Evolutionary conservation across 1,140 invertebrate genomes (phyloP).

Genomic region (Dreissena rostriformis): DNA sequence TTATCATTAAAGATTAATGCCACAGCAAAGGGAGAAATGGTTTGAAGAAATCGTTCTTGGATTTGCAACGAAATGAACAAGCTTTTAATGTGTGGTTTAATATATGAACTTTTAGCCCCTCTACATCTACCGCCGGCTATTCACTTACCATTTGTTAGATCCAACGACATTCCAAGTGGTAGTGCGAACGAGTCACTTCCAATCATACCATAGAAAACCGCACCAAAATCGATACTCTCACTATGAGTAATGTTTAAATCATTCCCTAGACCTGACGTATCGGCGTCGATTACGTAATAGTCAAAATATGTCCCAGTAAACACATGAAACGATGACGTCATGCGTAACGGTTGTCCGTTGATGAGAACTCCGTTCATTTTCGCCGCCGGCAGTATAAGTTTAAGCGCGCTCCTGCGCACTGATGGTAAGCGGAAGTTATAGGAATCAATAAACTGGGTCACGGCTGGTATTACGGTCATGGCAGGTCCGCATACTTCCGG

Average conservation of each 20-base stretch:
- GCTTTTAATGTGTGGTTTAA: no score
- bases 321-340: neutral
- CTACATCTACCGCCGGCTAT: no score
- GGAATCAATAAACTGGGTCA: conserved; percentile 4
- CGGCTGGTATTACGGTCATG: conserved; percentile 29
- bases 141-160: conserved; percentile 11
- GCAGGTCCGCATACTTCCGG: conserved; percentile 15
- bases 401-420: neutral
- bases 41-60: no score
- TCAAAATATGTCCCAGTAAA: neutral
- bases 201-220: conserved; percentile 31
- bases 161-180: conserved; percentile 25
- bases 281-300: neutral
- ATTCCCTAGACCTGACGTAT: neutral
- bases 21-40: no score
- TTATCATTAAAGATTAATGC: no score
- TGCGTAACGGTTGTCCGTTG: conserved; percentile 5
- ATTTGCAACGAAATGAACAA: no score
- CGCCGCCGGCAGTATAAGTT: conserved; percentile 16
- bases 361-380: conserved; percentile 5
- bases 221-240: conserved; percentile 12
- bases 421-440: neutral
- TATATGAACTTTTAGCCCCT: no score
- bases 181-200: neutral
- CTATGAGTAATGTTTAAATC: conserved; percentile 2